Evolutionary conservation across 35 echinoderm and acorn worm genomes (phyloP), one percentile per base, ranked within the genome.

Genomic region (Acanthaster planci): DNA sequence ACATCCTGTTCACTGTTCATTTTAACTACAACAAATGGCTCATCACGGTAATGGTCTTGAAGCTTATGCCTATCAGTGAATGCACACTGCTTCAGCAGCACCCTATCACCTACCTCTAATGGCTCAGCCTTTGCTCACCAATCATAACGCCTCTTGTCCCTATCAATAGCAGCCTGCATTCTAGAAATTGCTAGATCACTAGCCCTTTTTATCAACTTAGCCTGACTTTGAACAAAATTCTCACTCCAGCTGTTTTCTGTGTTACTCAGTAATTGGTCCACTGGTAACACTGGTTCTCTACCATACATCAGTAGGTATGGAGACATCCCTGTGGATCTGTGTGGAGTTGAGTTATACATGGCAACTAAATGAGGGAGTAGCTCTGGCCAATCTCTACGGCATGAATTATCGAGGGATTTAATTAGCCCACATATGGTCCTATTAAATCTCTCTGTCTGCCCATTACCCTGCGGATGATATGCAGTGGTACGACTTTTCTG

Each of bases 261-360:
- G 5, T 53, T 34, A 19, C 90, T 79, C 5, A 92, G 38, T 2
- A 55, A n/a, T 7, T 87, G 84, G 39, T 92, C 90, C 17, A 92
- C 60, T 1, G 78, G 90, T 21, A 86, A 27, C 17, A 23, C 12
- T 23, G 90, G 90, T 19, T 92, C 76, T 44, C 90, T 59, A 34
- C 90, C 90, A 87, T 79, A 86, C 90, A 92, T 79, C 0, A 92
- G 77, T 12, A 23, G 27, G 19, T 55, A 85, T 10, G 82, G 89
- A 0, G 89, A 4, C 18, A 78, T 27, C 0, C 79, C 57, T 5
- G 90, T 92, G 32, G 82, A 37, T 0, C 77, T 18, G 30, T 92
- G 83, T 4, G 90, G 90, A 7, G 90, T 92, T 31, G n/a, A 50
- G 40, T 92, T 92, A 40, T 92, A 86, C 7, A 92, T 19, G 30